Evolutionary conservation across 2,797 vertebrate species (phyloP).

Genomic region (Hipposideros larvatus): DNA sequence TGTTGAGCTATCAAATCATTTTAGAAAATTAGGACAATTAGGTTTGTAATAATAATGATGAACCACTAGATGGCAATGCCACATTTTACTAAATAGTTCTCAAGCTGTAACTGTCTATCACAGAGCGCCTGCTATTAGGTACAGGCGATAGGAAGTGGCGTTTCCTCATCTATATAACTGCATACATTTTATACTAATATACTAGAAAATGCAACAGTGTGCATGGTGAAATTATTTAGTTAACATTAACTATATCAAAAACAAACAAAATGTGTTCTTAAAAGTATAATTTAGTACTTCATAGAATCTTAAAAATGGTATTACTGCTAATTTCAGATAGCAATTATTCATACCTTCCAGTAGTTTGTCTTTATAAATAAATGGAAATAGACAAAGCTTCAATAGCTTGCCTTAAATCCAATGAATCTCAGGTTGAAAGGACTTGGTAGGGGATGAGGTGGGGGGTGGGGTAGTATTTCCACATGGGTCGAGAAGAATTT

Average conservation of each 20-base stretch:
- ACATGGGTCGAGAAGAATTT: not conserved
- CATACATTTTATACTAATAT: not conserved
- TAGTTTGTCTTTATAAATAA: constrained; percentile 12
- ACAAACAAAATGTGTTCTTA: constrained; percentile 32
- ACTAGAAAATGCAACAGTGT: not conserved
- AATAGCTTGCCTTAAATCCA: not conserved
- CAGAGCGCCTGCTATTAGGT: not conserved
- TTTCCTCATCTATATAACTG: not conserved
- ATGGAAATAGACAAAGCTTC: not conserved
- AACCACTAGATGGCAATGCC: constrained; percentile 88
- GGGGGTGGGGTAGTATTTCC: not conserved
- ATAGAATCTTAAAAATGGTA: not conserved
- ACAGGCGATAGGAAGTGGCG: not conserved
- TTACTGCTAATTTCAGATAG: not conserved
- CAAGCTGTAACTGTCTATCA: not conserved
- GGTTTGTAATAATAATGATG: not conserved
- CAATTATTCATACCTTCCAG: not conserved
- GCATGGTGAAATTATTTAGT: not conserved
- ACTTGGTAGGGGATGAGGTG: too few relatives aligned
- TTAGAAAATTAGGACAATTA: not conserved
- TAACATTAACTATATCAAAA: constrained; percentile 1
- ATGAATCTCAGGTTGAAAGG: not conserved
- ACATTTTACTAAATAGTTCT: constrained; percentile 73
- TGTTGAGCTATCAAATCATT: not conserved
- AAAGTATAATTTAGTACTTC: constrained; percentile 20